Base-by-base conservation (phyloP, 2,888 invertebrate species). In the Alsophila aescularia region DNA sequence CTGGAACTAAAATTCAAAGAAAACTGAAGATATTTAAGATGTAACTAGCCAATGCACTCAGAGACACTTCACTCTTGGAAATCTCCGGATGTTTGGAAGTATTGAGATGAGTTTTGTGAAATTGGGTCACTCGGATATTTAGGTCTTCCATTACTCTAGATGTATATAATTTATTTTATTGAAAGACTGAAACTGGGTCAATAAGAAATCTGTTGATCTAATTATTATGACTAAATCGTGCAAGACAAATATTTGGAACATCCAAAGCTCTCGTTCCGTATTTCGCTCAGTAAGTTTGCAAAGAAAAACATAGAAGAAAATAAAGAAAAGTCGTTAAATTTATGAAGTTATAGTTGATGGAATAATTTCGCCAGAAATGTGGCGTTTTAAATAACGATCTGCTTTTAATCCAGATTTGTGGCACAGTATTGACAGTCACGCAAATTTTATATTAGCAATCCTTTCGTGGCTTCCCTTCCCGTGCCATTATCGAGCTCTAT, bases 51-150 rank as follows among this genome's bases (percentile, higher is more conserved):
- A 29, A 41, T 8, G 27, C 24, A 8, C 10, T 16, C 15, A 15
- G 10, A 24, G 12, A 40, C 27, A 48, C 36, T 40, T 6, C 24
- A 24, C 2, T 24, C 24, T 24, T 16, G 36, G 29, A 31, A 18
- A 16, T 47, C 12, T 2, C 24, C 10, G n/a, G 13, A 36, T 44
- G 49, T 51, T 42, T 47, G 37, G n/a, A 52, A 60, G 32, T 58
- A n/a, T 40, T 48, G 43, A 55, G 49, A 53, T 47, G 35, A 52
- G 55, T 60, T 45, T 58, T 41, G n/a, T 40, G 44, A 55, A 65
- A 56, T 41, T 61, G 52, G 65, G 61, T 62, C 61, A 58, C 56
- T 55, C 45, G 53, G 52, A 53, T 58, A 58, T 60, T 65, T 61
- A 42, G 55, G 58, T 56, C 42, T 57, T 36, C 18, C 54, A 58